These are phyloP conservation scores for Terrapene triunguis DNA, from an alignment of 2,113 vertebrate species.

Conservation along the genomic window DNA sequence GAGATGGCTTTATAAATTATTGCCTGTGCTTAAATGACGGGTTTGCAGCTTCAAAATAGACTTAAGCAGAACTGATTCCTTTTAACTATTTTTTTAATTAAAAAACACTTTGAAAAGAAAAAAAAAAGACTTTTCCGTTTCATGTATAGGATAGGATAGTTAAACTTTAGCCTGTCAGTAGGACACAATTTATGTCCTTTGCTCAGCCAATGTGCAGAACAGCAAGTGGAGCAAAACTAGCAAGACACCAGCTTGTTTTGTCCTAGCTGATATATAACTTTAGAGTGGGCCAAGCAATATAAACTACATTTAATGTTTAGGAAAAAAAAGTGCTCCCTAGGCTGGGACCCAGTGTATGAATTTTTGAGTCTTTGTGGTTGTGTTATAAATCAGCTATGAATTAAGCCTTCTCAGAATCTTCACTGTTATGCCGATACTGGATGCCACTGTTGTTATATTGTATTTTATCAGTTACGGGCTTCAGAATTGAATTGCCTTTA, in stretches of 20 bases:
- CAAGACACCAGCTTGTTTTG: slow-evolving; percentile 66
- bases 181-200: slow-evolving; percentile 36
- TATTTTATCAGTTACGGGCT: slow-evolving; percentile 41
- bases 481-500: slow-evolving; percentile 67
- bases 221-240: slow-evolving; percentile 45
- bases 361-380: slow-evolving; percentile 39
- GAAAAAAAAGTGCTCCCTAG: slow-evolving; percentile 40
- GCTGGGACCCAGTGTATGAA: slow-evolving; percentile 55
- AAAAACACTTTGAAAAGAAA: slow-evolving; percentile 25
- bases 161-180: slow-evolving; percentile 14
- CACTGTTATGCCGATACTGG: slow-evolving; percentile 49
- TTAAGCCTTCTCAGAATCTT: slow-evolving; percentile 74
- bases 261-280: slow-evolving; percentile 56
- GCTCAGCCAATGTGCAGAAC: slow-evolving; percentile 49
- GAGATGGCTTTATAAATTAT: slow-evolving; percentile 58
- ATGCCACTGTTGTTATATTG: slow-evolving; percentile 52
- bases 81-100: slow-evolving; percentile 56
- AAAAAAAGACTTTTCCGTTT: slow-evolving; percentile 15
- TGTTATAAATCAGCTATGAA: slow-evolving; percentile 69
- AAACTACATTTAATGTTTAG: slow-evolving; percentile 65
- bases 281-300: slow-evolving; percentile 45
- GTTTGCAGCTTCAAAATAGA: slow-evolving; percentile 43
- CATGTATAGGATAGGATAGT: slow-evolving; percentile 40
- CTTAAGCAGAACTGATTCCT: slow-evolving; percentile 39
- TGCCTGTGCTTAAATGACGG: slow-evolving; percentile 25